Percentiles rank a stretch among this genome's conserved stretches.
Evolutionary conservation across 1,140 invertebrate species (phyloP).

Genomic region (Penaeus indicus): DNA sequence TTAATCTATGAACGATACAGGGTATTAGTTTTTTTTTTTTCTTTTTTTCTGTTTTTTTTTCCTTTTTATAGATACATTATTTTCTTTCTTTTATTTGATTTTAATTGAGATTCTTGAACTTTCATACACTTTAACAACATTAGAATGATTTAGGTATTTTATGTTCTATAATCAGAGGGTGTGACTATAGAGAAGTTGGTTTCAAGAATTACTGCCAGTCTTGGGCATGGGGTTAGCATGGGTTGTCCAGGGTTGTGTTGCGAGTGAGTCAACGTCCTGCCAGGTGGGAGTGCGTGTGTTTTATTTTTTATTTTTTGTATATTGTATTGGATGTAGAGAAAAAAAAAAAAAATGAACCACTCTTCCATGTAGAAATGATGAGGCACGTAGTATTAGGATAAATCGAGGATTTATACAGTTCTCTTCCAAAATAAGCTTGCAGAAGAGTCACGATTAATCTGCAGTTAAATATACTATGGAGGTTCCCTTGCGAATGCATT

Average conservation of each 20-base stretch:
- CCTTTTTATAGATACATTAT: neutral
- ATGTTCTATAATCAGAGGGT: constrained; percentile 26
- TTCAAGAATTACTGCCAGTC: constrained; percentile 11
- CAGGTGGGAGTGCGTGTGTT: constrained; percentile 12
- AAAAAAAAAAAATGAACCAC: too few relatives aligned
- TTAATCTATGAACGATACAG: too few relatives aligned
- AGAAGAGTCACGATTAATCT: too few relatives aligned
- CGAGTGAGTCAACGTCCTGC: constrained; percentile 33
- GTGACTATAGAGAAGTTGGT: constrained; percentile 5
- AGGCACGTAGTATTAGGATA: neutral
- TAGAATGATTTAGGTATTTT: too few relatives aligned
- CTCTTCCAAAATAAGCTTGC: too few relatives aligned
- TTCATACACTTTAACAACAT: too few relatives aligned
- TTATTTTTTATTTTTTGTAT: neutral
- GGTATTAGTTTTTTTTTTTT: neutral
- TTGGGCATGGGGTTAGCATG: constrained; percentile 7
- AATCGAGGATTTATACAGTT: too few relatives aligned
- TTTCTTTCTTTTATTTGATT: neutral
- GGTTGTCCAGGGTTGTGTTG: constrained; percentile 58
- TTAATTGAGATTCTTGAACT: neutral
- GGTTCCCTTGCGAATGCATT: too few relatives aligned
- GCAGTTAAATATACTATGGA: too few relatives aligned
- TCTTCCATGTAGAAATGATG: constrained; percentile 10
- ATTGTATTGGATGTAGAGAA: too few relatives aligned
- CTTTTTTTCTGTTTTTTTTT: constrained; percentile 1